Evolutionary conservation across 2,113 vertebrate genomes (phyloP), one percentile per base, ranked within the genome.

Genomic region (Zosterops borbonicus): DNA sequence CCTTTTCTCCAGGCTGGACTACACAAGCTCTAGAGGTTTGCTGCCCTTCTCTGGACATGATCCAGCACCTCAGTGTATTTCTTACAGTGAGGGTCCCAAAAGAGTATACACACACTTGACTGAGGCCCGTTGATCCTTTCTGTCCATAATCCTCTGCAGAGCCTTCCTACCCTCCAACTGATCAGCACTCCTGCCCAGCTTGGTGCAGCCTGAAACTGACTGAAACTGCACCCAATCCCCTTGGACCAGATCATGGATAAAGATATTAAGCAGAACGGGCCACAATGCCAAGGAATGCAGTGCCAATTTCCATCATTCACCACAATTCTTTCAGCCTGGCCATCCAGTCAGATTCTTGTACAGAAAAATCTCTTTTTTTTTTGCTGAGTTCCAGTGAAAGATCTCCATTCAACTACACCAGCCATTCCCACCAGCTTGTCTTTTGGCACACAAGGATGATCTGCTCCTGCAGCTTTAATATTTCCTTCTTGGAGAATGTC

Each of bases 261-360:
- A 47, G 28, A 47, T n/a, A 56, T 23, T 23, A 41, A 64, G 35
- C n/a, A 84, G n/a, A 64, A n/a, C 14, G 23, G 14, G 42, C 4
- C 9, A 3, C 11, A 47, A 0, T 29, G 27, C 29, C 2, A 3
- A 75, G 12, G 10, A 39, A 39, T 39, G 4, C 11, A 47, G 0
- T 29, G 27, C 29, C 2, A 3, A 75, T 47, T 65, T 74, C 7
- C 5, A 20, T 65, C 24, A 20, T 20, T 49, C 20, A 13, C 20
- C 50, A 41, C 8, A 58, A 20, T 5, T 12, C 42, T 75, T 41
- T 65, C 19, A 35, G 20, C 35, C 20, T 65, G 42, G n/a, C 5
- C 12, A n/a, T 49, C 24, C 15, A 25, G 29, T 24, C 24, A 35
- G 8, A 25, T 14, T 23, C 41, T 49, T 49, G 29, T 10, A 3